Conservation (phyloP, 2,888 invertebrate genomes). For the Agriopis leucophaearia region DNA sequence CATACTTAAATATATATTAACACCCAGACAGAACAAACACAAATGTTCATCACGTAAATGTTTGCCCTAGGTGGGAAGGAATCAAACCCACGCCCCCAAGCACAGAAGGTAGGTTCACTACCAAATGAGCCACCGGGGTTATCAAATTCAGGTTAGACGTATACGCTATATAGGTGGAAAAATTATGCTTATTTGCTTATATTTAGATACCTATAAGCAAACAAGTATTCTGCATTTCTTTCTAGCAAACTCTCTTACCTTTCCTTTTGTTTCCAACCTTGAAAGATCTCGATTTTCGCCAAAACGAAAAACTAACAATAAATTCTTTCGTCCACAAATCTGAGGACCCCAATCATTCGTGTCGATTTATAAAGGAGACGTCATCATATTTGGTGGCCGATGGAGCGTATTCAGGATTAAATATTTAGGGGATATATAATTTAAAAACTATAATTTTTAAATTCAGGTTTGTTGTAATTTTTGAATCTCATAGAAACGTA, state of each 20-base stretch:
- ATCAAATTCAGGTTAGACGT: no score
- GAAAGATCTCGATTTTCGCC: conserved; percentile 26
- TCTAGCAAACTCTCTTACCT: conserved; percentile 1
- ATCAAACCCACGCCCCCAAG: no score
- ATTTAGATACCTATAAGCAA: no score
- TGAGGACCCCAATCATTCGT: conserved; percentile 62
- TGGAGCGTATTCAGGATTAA: conserved; percentile 21
- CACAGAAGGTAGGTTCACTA: no score
- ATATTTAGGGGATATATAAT: neutral
- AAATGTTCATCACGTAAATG: no score
- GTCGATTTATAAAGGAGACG: conserved; percentile 65
- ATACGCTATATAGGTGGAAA: neutral
- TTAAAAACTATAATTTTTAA: neutral
- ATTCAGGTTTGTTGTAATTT: neutral
- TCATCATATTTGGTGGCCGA: conserved; percentile 55
- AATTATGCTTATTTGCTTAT: no score
- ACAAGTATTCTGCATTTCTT: neutral
- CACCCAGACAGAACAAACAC: no score
- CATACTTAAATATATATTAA: no score
- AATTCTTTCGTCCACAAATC: conserved; percentile 54
- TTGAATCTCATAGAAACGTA: no score
- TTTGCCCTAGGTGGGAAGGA: no score
- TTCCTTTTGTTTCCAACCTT: conserved; percentile 32
- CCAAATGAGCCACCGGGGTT: no score
- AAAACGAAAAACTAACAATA: conserved; percentile 46